Evolutionary conservation across 2,888 invertebrate genomes (phyloP), one percentile per base, ranked within the genome.

Genomic region (Caenorhabditis becei): DNA sequence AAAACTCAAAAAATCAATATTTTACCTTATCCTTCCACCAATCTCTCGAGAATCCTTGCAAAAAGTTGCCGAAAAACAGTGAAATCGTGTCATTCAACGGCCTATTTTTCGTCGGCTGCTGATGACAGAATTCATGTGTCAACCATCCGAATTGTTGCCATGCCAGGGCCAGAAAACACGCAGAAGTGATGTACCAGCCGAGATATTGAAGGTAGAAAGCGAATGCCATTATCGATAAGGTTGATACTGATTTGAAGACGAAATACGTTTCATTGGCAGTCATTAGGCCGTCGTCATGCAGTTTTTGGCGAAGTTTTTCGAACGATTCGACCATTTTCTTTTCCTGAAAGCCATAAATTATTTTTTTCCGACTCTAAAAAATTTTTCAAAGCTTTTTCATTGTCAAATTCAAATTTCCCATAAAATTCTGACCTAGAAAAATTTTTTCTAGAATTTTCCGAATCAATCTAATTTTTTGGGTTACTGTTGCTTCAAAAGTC

Each of bases 101-200:
- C 11, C 85, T 56, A 54, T 85, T 84, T 56, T 85, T 89, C 32
- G 86, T 83, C 8, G 90, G 89, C 67, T 89, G 89, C 54, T 90
- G 90, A 62, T 90, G 90, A 65, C 88, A 89, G 78, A 86, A 90
- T 54, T 88, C 88, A 63, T 88, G 88, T 0, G 86, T 83, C 20
- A 88, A 66, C 90, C 90, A 90, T 53, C 90, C 90, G 61, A 90
- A 81, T 70, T 90, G 90, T 69, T 90, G 90, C 89, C 89, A 90
- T 11, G 86, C 83, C 16, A 90, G 62, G 8, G 89, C 90, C 69
- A 90, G 70, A 24, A 86, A 65, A 32, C 77, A 79, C 3, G 90
- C 89, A 1, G 90, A 88, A 8, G 81, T 79, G 10, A 89, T 24
- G 74, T 89, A 88, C 82, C 82, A 83, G 51, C 58, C 67, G 11